Conservation (phyloP, 2,113 vertebrate genomes). For the Mesembrinibis cayennensis region DNA sequence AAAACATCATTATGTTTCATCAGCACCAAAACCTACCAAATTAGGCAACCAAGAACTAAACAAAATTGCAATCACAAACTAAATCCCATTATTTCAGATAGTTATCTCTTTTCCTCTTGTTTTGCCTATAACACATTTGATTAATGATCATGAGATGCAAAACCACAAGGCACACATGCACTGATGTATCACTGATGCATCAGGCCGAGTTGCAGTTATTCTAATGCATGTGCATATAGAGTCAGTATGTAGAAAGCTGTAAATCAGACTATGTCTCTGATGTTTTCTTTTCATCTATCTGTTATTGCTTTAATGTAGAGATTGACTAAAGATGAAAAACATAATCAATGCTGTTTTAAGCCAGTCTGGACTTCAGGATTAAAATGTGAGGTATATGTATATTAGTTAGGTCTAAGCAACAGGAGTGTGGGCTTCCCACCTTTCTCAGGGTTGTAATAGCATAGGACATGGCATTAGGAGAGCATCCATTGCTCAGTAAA, state of each 20-base stretch:
- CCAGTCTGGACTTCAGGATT: background rate
- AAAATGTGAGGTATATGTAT: background rate
- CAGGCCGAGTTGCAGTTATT: background rate
- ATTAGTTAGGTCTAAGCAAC: background rate
- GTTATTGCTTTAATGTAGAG: background rate
- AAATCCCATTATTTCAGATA: background rate
- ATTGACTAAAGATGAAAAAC: background rate
- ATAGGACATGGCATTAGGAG: rapidly evolving
- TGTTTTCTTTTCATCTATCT: background rate
- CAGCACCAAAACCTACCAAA: background rate
- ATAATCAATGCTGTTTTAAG: background rate
- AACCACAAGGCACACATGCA: background rate
- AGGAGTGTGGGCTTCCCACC: background rate
- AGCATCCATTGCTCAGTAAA: background rate
- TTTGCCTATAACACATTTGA: background rate
- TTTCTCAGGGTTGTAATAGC: background rate
- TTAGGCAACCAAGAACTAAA: background rate
- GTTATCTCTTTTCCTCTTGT: background rate
- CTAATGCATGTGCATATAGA: background rate
- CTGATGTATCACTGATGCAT: background rate
- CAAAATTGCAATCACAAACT: background rate
- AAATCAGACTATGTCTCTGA: background rate
- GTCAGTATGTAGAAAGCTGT: background rate
- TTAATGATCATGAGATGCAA: background rate
- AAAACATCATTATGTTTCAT: background rate